A percentile compares a stretch with the other conserved stretches of the same genome.
phyloP scores from a whole-genome alignment of 1,140 invertebrate species.

The Hyphantria cunea region DNA sequence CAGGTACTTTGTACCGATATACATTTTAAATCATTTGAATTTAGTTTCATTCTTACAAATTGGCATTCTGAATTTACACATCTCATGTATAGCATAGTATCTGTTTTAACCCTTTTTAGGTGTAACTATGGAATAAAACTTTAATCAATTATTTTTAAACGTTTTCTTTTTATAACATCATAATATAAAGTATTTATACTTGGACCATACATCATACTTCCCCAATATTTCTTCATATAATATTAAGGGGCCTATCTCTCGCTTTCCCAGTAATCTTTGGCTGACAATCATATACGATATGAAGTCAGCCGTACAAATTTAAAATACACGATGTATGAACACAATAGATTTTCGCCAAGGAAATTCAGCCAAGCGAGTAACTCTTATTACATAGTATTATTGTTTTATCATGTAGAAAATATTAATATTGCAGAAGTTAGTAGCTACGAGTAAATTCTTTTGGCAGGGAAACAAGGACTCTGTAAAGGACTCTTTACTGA shows the following conservation, averaged over 20 bases:
- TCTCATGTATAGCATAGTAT: no score
- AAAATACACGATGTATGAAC: constrained; percentile 33
- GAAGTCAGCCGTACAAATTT: constrained; percentile 45
- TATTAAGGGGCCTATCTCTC: constrained; percentile 61
- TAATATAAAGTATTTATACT: constrained; percentile 7
- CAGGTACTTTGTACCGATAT: no score
- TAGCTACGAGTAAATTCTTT: no score
- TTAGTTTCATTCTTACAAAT: no score
- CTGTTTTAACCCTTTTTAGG: no score
- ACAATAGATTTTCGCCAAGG: neutral
- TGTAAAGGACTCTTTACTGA: no score
- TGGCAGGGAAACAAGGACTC: no score
- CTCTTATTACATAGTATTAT: neutral
- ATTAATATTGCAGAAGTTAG: neutral
- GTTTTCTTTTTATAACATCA: no score
- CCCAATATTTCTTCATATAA: constrained; percentile 68
- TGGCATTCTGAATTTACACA: no score
- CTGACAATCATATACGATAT: constrained; percentile 51
- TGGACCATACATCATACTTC: constrained; percentile 35
- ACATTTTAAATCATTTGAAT: no score
- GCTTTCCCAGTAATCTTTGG: constrained; percentile 52
- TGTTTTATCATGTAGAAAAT: neutral
- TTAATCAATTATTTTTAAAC: no score
- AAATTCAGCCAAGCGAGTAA: constrained; percentile 2
- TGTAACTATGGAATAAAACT: no score